A percentile compares a stretch with the other conserved stretches of the same genome.
Conservation (phyloP, 2,797 vertebrate genomes). For the Ispidina picta region DNA sequence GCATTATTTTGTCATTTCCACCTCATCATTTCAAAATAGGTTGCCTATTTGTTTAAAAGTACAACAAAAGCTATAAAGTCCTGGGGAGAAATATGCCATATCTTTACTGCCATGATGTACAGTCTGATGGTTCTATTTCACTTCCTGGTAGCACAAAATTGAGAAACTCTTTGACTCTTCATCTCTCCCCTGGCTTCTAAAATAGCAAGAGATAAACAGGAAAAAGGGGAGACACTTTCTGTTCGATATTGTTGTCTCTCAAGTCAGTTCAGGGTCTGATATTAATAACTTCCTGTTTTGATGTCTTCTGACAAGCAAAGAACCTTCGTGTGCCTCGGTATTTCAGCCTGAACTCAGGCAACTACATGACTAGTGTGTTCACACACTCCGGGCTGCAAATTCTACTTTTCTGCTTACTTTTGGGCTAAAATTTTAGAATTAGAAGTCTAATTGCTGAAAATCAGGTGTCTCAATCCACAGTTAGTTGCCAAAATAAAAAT, state of each 20-base stretch:
- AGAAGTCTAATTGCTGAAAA: not conserved
- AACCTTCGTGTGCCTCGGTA: not conserved
- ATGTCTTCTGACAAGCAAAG: not conserved
- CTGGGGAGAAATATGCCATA: not conserved
- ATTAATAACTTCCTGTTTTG: conserved; percentile 54
- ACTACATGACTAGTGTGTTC: not conserved
- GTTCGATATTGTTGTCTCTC: conserved; percentile 32
- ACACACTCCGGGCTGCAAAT: not conserved
- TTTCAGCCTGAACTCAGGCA: not conserved
- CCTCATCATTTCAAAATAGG: not conserved
- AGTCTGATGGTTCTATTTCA: not conserved
- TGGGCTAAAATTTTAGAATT: not conserved
- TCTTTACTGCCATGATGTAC: not conserved
- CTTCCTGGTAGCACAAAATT: not conserved
- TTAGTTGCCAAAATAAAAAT: not conserved
- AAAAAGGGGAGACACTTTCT: conserved; percentile 45
- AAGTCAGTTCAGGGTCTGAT: not conserved
- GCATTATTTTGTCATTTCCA: not conserved
- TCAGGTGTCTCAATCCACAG: not conserved
- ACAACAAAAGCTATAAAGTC: not conserved
- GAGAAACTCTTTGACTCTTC: not conserved
- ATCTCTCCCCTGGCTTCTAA: not conserved
- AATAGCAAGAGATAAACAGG: conserved; percentile 56
- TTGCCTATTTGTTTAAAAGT: not conserved
- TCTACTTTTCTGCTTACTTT: not conserved